Conservation (phyloP, 2,888 invertebrate genomes). For the Phlogophora meticulosa region DNA sequence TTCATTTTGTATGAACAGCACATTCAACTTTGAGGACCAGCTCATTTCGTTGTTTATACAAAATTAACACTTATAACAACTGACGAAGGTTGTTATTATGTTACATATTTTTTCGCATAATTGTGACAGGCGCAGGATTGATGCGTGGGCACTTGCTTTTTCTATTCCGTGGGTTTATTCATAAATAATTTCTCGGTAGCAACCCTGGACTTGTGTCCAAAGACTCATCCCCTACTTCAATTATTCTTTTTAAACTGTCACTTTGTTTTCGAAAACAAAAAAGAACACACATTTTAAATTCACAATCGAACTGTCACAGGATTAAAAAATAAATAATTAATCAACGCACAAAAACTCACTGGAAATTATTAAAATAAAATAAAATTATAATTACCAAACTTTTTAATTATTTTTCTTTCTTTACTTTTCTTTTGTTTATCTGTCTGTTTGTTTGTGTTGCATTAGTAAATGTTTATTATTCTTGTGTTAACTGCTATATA, state of each 20-base stretch:
- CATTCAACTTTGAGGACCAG: too few relatives aligned
- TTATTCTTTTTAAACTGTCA: constrained; percentile 8
- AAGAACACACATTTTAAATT: not conserved
- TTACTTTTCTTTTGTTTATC: constrained; percentile 7
- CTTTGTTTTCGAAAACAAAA: not conserved
- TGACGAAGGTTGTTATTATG: too few relatives aligned
- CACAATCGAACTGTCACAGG: constrained; percentile 10
- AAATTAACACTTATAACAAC: too few relatives aligned
- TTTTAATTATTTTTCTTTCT: not conserved
- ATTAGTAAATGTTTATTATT: constrained; percentile 56
- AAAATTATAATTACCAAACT: constrained; percentile 45
- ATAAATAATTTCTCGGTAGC: not conserved
- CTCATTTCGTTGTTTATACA: too few relatives aligned
- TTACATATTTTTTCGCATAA: too few relatives aligned
- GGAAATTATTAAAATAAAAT: not conserved
- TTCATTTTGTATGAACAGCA: too few relatives aligned
- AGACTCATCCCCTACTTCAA: too few relatives aligned
- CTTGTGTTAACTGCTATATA: constrained; percentile 60
- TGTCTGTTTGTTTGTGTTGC: constrained; percentile 62
- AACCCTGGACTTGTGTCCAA: too few relatives aligned
- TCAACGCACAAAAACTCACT: constrained; percentile 11
- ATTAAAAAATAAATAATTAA: not conserved
- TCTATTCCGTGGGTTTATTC: too few relatives aligned
- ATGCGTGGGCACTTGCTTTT: too few relatives aligned
- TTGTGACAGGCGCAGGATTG: too few relatives aligned